Conservation (phyloP, 2,113 vertebrate genomes). For the Dendrocopos noguchii region DNA sequence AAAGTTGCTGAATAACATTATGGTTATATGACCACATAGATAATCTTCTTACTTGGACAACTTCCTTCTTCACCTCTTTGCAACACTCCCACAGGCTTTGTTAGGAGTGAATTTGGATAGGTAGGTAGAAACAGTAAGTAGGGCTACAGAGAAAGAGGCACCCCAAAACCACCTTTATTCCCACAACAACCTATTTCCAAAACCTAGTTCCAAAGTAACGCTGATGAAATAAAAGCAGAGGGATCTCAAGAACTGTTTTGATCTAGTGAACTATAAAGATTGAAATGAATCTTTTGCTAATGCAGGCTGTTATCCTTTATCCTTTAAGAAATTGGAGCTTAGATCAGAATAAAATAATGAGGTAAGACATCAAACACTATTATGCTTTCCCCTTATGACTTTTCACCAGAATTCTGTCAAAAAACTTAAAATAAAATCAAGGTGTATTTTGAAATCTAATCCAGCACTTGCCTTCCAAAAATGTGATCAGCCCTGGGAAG, state of each 20-base stretch:
- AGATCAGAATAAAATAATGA: neutral
- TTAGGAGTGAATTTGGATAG: neutral
- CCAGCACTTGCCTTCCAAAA: neutral
- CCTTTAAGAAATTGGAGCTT: neutral
- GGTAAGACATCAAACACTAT: neutral
- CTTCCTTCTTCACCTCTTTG: neutral
- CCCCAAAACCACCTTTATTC: neutral
- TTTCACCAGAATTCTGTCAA: neutral
- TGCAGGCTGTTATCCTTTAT: neutral
- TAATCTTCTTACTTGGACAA: neutral
- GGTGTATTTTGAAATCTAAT: neutral
- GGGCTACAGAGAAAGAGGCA: neutral
- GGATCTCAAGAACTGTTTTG: neutral
- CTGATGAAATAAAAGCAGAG: neutral
- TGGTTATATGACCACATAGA: fast-evolving
- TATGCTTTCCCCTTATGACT: neutral
- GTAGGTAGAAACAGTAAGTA: neutral
- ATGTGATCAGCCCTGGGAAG: fast-evolving
- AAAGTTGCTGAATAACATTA: neutral
- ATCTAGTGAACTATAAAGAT: neutral
- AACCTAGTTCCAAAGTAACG: neutral
- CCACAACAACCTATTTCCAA: neutral
- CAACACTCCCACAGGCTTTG: neutral
- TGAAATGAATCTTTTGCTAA: neutral
- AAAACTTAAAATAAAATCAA: neutral